Base-by-base conservation (phyloP, 2,113 vertebrate species). In the Tor tambroides region DNA sequence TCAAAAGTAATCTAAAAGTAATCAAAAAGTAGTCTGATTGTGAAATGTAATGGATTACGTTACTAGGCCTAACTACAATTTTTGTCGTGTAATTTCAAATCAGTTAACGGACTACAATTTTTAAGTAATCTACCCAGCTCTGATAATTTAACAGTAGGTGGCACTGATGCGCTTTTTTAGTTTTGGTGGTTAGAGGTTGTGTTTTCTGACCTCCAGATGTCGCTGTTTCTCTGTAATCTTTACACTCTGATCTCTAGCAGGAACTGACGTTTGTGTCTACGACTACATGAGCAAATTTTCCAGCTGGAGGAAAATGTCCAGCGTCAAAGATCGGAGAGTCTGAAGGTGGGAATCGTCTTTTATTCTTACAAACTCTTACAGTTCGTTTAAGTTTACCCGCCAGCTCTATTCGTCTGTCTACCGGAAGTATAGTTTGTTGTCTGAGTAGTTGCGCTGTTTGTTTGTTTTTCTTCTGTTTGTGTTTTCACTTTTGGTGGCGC, bases 191-290 rank as follows among this genome's bases (percentile, higher is more conserved):
- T 9, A 32, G 15, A 1, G n/a, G n/a, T n/a, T 21, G 32, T 35
- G 41, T 51, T 46, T 10, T 69, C 15, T 67, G n/a, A 65, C 89
- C 67, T 19, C 12, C 43, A 74, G 80, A 83, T 63, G 93, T 81
- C 91, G 90, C 88, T 91, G 91, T 85, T 89, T 56, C 49, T 10
- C 90, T 23, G 28, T 63, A 49, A 82, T 82, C n/a, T 26, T 17
- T 51, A 6, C 35, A 7, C 21, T 19, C 87, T 19, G 49, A 0
- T 80, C 86, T 89, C 87, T 89, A 87, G 93, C 94, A 94, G 95
- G 95, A 96, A 95, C 92, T 96, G 95, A 96, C 95, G 95, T 84
- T 95, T 86, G 86, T 80, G 54, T 87, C 87, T 91, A 38, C 88
- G 87, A 94, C 92, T 94, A 87, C 89, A 93, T 89, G 93, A 94